A percentile compares a stretch with the other conserved stretches of the same genome.
Evolutionary conservation across 1,140 invertebrate genomes (phyloP).

Genomic region (Chionoecetes opilio): DNA sequence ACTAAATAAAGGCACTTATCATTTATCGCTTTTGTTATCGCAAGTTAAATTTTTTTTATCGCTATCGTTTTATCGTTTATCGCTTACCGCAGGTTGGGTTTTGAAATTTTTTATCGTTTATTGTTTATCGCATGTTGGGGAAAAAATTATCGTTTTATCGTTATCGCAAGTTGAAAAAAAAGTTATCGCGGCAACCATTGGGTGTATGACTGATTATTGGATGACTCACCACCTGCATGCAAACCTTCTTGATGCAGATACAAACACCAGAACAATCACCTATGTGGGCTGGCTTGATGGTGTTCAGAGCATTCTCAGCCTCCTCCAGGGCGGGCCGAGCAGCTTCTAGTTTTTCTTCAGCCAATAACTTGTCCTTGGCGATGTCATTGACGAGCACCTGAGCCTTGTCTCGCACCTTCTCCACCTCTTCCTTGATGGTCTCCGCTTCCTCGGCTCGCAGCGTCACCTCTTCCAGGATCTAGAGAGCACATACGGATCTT

Average conservation of each 20-base stretch:
- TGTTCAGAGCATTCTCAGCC: slow-evolving; percentile 97
- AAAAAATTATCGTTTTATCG: too few relatives aligned
- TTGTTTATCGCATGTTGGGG: too few relatives aligned
- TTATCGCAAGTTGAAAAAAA: too few relatives aligned
- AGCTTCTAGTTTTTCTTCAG: slow-evolving; percentile 95
- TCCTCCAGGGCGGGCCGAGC: slow-evolving; percentile 96
- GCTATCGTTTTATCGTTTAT: too few relatives aligned
- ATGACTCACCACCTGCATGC: neutral
- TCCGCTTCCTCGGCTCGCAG: slow-evolving; percentile 97
- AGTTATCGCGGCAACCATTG: too few relatives aligned
- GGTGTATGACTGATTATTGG: too few relatives aligned
- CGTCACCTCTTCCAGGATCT: slow-evolving; percentile 93
- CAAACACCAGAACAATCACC: slow-evolving; percentile 82
- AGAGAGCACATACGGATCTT: neutral
- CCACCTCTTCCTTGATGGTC: slow-evolving; percentile 97
- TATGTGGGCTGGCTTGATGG: slow-evolving; percentile 98
- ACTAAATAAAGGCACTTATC: too few relatives aligned
- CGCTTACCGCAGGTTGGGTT: too few relatives aligned
- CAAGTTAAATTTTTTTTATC: too few relatives aligned
- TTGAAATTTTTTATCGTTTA: too few relatives aligned
- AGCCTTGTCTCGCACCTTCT: slow-evolving; percentile 97
- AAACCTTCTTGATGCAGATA: neutral
- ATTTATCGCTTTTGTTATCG: too few relatives aligned
- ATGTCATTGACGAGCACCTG: slow-evolving; percentile 95
- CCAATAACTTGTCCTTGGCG: slow-evolving; percentile 94